These are phyloP conservation scores for Nanorana parkeri DNA, from an alignment of 2,113 vertebrate genomes.

Conservation along the genomic window DNA sequence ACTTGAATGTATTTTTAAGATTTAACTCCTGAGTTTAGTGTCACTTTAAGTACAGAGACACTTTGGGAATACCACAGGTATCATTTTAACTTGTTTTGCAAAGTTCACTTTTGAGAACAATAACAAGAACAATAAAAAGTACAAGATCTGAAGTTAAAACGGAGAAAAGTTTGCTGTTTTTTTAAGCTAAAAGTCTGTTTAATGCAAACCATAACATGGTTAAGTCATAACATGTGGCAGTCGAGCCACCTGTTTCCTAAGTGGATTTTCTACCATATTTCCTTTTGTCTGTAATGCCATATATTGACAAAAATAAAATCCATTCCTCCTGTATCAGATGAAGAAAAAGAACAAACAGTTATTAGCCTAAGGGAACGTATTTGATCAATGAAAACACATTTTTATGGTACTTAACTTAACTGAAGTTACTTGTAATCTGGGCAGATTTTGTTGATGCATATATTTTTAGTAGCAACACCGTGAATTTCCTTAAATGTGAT, in stretches of 20 bases:
- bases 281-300: background rate
- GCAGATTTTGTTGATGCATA: background rate
- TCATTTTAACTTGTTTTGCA: too few species aligned
- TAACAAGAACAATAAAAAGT: too few species aligned
- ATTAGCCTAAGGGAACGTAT: background rate
- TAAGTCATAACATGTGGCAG: background rate
- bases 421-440: background rate
- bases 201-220: too few species aligned
- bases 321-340: background rate
- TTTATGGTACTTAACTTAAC: background rate
- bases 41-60: too few species aligned
- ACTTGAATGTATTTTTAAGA: too few species aligned
- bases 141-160: too few species aligned
- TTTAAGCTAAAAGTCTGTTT: too few species aligned
- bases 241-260: background rate
- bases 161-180: too few species aligned
- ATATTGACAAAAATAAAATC: constrained; percentile 18
- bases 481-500: too few species aligned
- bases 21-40: too few species aligned
- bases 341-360: background rate
- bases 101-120: too few species aligned
- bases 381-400: background rate
- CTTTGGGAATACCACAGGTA: too few species aligned
- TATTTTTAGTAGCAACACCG: background rate
- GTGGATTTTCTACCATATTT: background rate